Percentiles rank a stretch among this genome's conserved stretches.
Conservation (phyloP, 1,140 invertebrate genomes). For the Delia radicum region DNA sequence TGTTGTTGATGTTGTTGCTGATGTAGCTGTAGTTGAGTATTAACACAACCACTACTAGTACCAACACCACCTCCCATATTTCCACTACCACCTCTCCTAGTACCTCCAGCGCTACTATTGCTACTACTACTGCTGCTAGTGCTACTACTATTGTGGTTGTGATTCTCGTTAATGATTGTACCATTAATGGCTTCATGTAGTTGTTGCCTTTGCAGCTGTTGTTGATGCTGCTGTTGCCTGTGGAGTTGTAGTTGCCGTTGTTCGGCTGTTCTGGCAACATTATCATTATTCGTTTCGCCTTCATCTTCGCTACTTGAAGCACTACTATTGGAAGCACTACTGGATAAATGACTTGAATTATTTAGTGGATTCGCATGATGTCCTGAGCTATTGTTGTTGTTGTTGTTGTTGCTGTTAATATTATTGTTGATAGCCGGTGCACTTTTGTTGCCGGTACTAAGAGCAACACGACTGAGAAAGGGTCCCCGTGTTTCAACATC, state of each 20-base stretch:
- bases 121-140: conserved; percentile 26
- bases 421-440: conserved; percentile 23
- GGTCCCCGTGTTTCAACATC: conserved; percentile 49
- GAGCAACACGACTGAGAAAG: conserved; percentile 45
- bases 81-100: not conserved
- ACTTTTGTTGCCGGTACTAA: conserved; percentile 13
- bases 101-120: not conserved
- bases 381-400: conserved; percentile 34
- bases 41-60: not conserved
- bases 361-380: conserved; percentile 27
- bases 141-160: not conserved
- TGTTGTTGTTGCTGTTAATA: conserved; percentile 34
- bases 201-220: not conserved
- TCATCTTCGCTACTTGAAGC: conserved; percentile 11
- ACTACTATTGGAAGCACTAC: conserved; percentile 12
- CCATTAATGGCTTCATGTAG: conserved; percentile 11
- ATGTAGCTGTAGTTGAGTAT: conserved; percentile 9
- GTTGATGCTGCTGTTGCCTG: not conserved
- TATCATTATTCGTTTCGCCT: not conserved
- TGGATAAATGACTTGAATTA: not conserved
- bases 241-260: not conserved
- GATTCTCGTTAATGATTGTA: not conserved
- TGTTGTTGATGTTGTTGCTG: conserved; percentile 28
- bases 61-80: not conserved
- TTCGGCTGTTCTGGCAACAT: not conserved